Evolutionary conservation across 2,888 invertebrate genomes (phyloP).

Genomic region (Acleris cristana): DNA sequence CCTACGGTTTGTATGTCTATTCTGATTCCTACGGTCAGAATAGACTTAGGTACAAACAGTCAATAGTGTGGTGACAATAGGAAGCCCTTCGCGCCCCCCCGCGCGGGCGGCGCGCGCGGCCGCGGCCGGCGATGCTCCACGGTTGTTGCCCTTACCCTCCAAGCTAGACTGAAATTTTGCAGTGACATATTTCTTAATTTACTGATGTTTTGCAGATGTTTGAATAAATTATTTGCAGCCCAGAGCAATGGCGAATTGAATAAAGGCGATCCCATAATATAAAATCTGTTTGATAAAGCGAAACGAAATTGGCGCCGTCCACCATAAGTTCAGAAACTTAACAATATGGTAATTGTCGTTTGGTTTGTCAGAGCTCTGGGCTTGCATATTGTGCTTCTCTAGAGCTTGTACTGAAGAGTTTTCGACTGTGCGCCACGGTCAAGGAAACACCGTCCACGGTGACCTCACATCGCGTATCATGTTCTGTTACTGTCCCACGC

Average conservation of each 20-base stretch:
- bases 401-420: neutral
- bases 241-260: no score
- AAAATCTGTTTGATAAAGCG: no score
- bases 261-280: no score
- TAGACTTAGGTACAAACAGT: neutral
- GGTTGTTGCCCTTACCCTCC: slow-evolving; percentile 21
- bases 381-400: neutral
- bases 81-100: slow-evolving; percentile 10
- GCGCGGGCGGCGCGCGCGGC: neutral
- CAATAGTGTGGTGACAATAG: neutral
- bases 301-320: no score
- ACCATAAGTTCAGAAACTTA: no score
- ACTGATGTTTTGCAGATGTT: no score
- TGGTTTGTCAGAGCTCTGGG: no score
- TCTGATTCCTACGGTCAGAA: neutral
- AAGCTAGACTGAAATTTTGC: slow-evolving; percentile 15
- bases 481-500: neutral
- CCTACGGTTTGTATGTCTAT: neutral
- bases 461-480: no score
- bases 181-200: neutral
- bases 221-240: no score
- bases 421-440: no score
- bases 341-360: no score
- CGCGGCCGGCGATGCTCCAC: slow-evolving; percentile 2
- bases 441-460: neutral